Conservation (phyloP, 35 echinoderm and acorn worm species). For the Heliocidaris erythrogramma region DNA sequence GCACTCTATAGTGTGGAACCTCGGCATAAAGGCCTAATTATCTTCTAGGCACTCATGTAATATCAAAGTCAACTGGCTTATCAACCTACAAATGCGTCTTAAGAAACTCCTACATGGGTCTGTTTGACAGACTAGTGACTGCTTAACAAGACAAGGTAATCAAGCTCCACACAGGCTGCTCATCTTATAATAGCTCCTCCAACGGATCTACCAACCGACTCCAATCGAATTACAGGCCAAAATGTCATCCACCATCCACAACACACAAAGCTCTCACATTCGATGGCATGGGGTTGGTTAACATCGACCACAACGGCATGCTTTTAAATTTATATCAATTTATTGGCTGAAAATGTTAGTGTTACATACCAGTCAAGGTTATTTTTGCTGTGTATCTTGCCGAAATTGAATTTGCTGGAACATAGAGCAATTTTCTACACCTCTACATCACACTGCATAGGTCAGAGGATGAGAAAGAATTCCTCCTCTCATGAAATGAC, state of each 20-base stretch:
- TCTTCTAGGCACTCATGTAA: neutral
- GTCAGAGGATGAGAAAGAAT: neutral
- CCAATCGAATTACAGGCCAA: constrained; percentile 9
- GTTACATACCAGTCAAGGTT: neutral
- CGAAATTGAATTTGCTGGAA: neutral
- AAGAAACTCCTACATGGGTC: neutral
- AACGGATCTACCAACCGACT: neutral
- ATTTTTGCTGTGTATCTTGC: neutral
- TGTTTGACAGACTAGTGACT: neutral
- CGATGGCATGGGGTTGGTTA: neutral
- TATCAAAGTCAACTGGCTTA: neutral
- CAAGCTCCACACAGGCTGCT: neutral
- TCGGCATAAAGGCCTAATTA: neutral
- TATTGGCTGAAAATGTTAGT: neutral
- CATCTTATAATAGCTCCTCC: constrained; percentile 2
- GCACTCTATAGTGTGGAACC: neutral
- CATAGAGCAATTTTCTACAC: neutral
- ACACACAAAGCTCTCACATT: neutral
- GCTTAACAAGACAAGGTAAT: constrained; percentile 17
- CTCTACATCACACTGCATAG: neutral
- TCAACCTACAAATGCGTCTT: neutral
- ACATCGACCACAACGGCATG: neutral
- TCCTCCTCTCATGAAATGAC: neutral
- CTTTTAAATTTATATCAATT: neutral
- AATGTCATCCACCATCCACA: neutral